Percentiles rank a stretch among this genome's conserved stretches.
These are phyloP conservation scores for Frankliniella intonsa DNA, from an alignment of 2,888 invertebrate genomes.

Conservation along the genomic window DNA sequence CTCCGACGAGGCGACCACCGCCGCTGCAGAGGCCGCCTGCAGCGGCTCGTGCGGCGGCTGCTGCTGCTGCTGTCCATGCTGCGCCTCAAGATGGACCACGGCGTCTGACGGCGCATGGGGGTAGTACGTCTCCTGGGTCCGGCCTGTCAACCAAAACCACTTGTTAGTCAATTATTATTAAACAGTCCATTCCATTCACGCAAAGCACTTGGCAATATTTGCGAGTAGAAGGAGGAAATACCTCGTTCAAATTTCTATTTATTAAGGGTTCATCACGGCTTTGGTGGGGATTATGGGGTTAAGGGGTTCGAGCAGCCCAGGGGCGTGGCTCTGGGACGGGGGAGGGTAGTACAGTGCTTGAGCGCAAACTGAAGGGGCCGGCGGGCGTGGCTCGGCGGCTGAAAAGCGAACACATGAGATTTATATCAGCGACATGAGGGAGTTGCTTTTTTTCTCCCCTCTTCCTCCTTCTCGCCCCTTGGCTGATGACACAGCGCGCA, in stretches of 20 bases:
- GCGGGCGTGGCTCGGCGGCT: not conserved
- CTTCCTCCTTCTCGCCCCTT: not conserved
- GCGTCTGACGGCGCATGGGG: conserved; percentile 11
- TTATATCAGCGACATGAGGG: conserved; percentile 9
- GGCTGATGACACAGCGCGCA: not conserved
- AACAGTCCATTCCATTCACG: too few relatives aligned
- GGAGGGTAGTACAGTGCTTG: too few relatives aligned
- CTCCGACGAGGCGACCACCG: not conserved
- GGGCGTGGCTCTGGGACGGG: not conserved
- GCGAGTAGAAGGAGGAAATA: too few relatives aligned
- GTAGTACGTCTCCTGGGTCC: conserved; percentile 14
- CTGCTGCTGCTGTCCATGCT: conserved; percentile 12
- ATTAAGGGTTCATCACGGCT: too few relatives aligned
- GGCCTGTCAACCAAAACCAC: not conserved
- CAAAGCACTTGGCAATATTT: too few relatives aligned
- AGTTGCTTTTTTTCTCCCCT: not conserved
- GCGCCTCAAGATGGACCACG: conserved; percentile 5
- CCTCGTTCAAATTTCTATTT: too few relatives aligned
- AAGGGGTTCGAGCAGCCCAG: too few relatives aligned
- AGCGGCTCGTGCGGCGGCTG: not conserved
- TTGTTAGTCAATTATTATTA: too few relatives aligned
- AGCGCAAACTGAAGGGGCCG: not conserved
- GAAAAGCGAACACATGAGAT: conserved; percentile 18
- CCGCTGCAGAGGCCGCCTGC: not conserved
- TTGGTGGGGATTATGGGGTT: too few relatives aligned